These are phyloP conservation scores for Pempheris klunzingeri DNA, from an alignment of 2,797 vertebrate genomes.

Conservation along the genomic window DNA sequence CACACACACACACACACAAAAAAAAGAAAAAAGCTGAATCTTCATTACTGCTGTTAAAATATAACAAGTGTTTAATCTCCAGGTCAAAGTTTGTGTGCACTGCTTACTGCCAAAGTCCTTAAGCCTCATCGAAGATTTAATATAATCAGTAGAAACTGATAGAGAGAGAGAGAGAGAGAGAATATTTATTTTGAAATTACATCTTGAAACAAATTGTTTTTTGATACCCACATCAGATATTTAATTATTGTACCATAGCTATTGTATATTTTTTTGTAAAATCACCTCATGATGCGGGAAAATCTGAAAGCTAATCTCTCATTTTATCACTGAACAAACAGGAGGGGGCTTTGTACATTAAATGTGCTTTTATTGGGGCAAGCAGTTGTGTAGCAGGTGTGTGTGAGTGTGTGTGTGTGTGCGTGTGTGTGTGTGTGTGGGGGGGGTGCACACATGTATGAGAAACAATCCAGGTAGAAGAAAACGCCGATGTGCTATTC, in stretches of 20 bases:
- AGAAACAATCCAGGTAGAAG: conserved; percentile 36
- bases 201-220: conserved; percentile 54
- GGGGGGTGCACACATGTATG: not conserved
- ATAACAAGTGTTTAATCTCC: not conserved
- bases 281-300: conserved; percentile 46
- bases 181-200: conserved; percentile 82
- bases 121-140: conserved; percentile 65
- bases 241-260: conserved; percentile 70
- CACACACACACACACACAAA: no score
- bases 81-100: conserved; percentile 48
- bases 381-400: conserved; percentile 67
- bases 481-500: conserved; percentile 16
- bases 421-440: not conserved
- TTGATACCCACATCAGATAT: conserved; percentile 70
- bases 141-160: conserved; percentile 59
- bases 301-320: conserved; percentile 42
- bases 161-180: conserved; percentile 56
- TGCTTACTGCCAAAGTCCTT: conserved; percentile 79
- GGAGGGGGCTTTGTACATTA: conserved; percentile 56
- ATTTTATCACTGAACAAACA: conserved; percentile 65
- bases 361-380: conserved; percentile 67
- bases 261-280: conserved; percentile 79
- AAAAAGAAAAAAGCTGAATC: conserved; percentile 8
- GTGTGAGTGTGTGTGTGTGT: not conserved
- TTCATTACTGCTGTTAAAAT: conserved; percentile 20